phyloP scores from a whole-genome alignment of 2,888 invertebrate genomes.

The Craniophora ligustri region DNA sequence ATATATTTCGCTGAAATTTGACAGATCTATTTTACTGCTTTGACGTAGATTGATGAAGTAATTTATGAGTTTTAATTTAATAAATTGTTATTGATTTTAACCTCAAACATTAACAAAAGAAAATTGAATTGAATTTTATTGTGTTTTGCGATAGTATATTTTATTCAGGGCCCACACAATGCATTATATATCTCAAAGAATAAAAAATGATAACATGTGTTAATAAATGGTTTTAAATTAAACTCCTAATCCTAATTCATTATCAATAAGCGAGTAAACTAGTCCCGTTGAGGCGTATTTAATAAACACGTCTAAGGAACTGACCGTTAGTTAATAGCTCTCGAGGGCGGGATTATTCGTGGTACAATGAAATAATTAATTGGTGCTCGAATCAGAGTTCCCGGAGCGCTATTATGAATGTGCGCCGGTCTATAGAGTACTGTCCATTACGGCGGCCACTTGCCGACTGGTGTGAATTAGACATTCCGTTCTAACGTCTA shows the following conservation, averaged over 20 bases:
- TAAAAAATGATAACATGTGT: conserved; percentile 28
- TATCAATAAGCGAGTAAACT: conserved; percentile 58
- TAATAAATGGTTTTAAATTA: conserved; percentile 47
- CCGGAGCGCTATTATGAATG: conserved; percentile 71
- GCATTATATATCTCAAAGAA: conserved; percentile 19
- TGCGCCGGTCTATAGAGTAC: conserved; percentile 67
- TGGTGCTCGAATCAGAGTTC: conserved; percentile 83
- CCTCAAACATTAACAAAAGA: conserved; percentile 25
- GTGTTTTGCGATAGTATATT: conserved; percentile 17
- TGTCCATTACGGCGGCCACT: conserved; percentile 78
- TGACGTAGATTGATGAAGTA: conserved; percentile 43
- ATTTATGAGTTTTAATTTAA: conserved; percentile 45
- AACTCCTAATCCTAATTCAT: conserved; percentile 46
- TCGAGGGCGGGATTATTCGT: conserved; percentile 77
- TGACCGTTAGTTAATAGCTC: conserved; percentile 84
- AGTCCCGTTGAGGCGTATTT: conserved; percentile 75
- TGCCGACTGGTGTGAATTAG: conserved; percentile 75
- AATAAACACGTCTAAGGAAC: conserved; percentile 86
- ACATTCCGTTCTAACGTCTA: conserved; percentile 58
- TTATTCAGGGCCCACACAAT: conserved; percentile 22
- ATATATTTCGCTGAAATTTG: conserved; percentile 51
- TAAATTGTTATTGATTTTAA: conserved; percentile 30
- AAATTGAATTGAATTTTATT: conserved; percentile 29
- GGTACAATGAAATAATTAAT: conserved; percentile 87
- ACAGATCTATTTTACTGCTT: conserved; percentile 43